Percentiles rank a stretch among this genome's conserved stretches.
phyloP scores from a whole-genome alignment of 2,888 invertebrate genomes.

The Myathropa florea region DNA sequence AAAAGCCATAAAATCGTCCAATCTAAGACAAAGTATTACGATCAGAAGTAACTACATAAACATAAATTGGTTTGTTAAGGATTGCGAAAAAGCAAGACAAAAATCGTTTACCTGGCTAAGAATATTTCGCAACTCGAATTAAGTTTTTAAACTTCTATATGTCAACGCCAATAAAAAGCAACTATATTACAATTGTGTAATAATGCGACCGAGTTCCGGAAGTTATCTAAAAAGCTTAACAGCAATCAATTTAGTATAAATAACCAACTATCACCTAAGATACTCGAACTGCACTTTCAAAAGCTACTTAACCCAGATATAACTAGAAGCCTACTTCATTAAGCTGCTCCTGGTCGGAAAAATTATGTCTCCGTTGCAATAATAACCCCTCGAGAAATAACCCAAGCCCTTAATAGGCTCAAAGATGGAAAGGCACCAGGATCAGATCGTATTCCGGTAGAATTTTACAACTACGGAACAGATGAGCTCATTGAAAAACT shows the following conservation, averaged over 20 bases:
- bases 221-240: no score
- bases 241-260: neutral
- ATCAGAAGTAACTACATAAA: neutral
- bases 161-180: no score
- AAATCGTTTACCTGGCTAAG: neutral
- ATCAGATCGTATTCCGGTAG: neutral
- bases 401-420: neutral
- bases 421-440: neutral
- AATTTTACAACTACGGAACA: no score
- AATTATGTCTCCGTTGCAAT: no score
- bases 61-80: neutral
- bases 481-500: no score
- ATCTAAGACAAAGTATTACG: no score
- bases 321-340: neutral
- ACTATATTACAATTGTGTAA: no score
- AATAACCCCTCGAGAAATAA: neutral
- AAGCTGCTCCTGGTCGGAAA: neutral
- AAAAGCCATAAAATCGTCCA: no score
- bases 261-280: no score
- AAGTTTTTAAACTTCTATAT: no score
- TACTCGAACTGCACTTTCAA: no score
- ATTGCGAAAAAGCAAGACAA: neutral
- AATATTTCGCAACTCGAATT: neutral
- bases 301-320: neutral
- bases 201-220: no score